These are phyloP conservation scores for Stichopus horrens DNA, from an alignment of 53 echinoderm and acorn worm genomes.

Conservation along the genomic window DNA sequence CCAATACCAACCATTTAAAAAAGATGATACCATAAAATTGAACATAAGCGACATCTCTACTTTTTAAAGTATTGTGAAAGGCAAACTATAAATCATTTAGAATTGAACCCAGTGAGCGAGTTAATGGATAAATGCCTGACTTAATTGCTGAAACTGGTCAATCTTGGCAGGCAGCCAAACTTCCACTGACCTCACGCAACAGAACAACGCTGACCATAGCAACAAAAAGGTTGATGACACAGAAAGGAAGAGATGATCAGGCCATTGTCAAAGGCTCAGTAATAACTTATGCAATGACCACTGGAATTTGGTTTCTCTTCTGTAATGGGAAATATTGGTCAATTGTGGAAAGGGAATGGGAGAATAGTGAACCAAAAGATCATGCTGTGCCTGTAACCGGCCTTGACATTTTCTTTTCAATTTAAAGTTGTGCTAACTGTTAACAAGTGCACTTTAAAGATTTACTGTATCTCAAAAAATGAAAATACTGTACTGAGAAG, in stretches of 20 bases:
- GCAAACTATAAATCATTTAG: not conserved
- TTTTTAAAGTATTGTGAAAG: not conserved
- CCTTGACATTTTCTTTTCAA: too few relatives aligned
- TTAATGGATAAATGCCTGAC: not conserved
- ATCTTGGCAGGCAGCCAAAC: slow-evolving; percentile 5
- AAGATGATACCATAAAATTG: not conserved
- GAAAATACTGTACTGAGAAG: too few relatives aligned
- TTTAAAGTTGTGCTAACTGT: too few relatives aligned
- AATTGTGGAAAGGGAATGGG: too few relatives aligned
- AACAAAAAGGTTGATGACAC: not conserved
- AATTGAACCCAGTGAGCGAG: not conserved
- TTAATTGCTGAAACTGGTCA: slow-evolving; percentile 12
- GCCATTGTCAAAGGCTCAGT: not conserved
- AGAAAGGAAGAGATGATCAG: not conserved
- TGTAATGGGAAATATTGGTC: too few relatives aligned
- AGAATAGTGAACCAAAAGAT: too few relatives aligned
- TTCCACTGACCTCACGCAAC: not conserved
- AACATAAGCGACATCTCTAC: not conserved
- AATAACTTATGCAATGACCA: too few relatives aligned
- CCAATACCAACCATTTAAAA: not conserved
- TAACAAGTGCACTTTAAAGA: too few relatives aligned
- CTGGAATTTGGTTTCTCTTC: too few relatives aligned
- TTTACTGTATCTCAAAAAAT: too few relatives aligned
- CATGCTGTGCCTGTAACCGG: too few relatives aligned
- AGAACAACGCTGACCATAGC: not conserved